Evolutionary conservation across 2,113 vertebrate species (phyloP), one percentile per base, ranked within the genome.

Genomic region (Turdus rufiventris): DNA sequence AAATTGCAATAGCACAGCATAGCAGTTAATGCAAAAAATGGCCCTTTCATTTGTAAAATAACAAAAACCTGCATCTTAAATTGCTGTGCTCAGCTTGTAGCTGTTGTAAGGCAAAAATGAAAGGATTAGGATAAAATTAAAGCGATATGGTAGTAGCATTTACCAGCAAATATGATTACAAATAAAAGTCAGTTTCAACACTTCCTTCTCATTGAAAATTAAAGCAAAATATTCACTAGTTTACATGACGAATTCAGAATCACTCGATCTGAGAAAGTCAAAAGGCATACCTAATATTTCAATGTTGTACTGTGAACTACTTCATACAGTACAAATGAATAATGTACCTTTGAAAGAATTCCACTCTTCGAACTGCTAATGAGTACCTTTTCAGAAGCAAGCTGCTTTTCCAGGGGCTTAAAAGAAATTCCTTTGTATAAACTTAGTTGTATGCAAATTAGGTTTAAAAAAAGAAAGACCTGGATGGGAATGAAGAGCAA

Each of bases 51-150:
- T 94, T 95, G 70, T 95, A 96, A 97, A 97, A 94, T 96, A 95
- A 96, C 91, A 95, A 93, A 96, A 96, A 96, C 88, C 92, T 94
- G 93, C 94, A 94, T 66, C 91, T 94, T 97, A 89, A 96, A 96
- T 92, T 91, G 85, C 88, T 68, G 81, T 12, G 60, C 91, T 95
- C 93, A 96, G 94, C 85, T 91, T 92, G 93, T 87, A 96, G 83
- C 89, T 97, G 73, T 85, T 96, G 56, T 57, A 86, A 93, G 89
- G 85, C 86, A 97, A 97, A 96, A 96, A 85, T 81, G 72, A 81
- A 93, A 95, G 88, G 79, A 96, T 89, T 74, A 84, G 16, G 65
- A 75, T 67, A 87, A 96, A 97, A 95, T 77, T 89, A 86, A 93
- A 88, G 68, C 10, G 21, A 75, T 67, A 23, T 3, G 28, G 80